Base-by-base conservation (phyloP, 2,888 invertebrate species). In the Digitonthophagus gazella region DNA sequence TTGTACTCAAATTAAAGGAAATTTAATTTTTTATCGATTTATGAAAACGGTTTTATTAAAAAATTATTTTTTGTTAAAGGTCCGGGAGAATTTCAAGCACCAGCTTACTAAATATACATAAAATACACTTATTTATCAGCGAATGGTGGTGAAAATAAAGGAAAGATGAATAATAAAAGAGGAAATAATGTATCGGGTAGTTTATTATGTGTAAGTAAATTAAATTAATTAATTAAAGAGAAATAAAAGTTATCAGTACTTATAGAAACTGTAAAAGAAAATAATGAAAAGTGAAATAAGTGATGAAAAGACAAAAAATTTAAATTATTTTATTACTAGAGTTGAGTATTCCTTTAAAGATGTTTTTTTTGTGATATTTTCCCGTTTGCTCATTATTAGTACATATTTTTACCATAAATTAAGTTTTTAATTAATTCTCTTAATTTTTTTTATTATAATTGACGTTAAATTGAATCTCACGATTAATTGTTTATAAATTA, bases 31-130 rank as follows among this genome's bases (percentile, higher is more conserved):
- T 22, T 6, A 22, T 22, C 22, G 6, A 22, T 22, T 22, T 22
- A 4, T 22, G 3, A 3, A 22, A 22, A 22, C 3, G 6, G 6
- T 22, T 22, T 22, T n/a, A n/a, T n/a, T n/a, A n/a, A n/a, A n/a
- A n/a, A n/a, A 3, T 58, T 68, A 14, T 54, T 0, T 18, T 66
- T 69, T 66, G 72, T 85, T 86, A 67, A 85, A 88, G 90, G 88
- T 76, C 87, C 89, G 79, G 86, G 88, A 73, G 90, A 91, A 80
- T 91, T 90, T 83, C 89, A 90, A 77, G 90, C 91, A 65, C 90
- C 91, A 66, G 90, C 91, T 73, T 91, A 91, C 80, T 90, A 88
- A 55, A 15, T 86, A 75, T 70, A 70, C 69, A 67, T 55, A 55
- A 19, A n/a, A 55, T 44, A 44, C 54, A 65, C 44, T 65, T 15